Conservation (phyloP, 2,113 vertebrate species). For the Lycocorax pyrrhopterus region DNA sequence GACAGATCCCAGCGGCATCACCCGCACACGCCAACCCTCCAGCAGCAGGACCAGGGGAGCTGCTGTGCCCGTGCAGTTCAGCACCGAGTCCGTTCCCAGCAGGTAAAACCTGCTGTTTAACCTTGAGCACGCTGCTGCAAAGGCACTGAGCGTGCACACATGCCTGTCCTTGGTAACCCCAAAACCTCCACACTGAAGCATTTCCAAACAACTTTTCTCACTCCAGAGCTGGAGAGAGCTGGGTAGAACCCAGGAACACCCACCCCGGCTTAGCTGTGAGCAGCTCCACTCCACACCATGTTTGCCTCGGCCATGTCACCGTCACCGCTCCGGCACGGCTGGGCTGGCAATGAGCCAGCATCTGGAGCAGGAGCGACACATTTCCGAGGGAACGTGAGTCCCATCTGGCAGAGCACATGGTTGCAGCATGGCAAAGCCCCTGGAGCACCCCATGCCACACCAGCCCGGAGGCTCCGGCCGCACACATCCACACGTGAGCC, state of each 20-base stretch:
- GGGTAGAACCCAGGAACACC: background rate
- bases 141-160: rapidly evolving
- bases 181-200: background rate
- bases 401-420: constrained; percentile 39
- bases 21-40: background rate
- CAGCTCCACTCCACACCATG: rapidly evolving
- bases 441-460: background rate
- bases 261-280: background rate
- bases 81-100: rapidly evolving
- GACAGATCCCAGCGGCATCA: background rate
- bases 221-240: background rate
- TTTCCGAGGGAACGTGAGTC: background rate
- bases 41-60: background rate
- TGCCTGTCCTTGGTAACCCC: background rate
- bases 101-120: background rate
- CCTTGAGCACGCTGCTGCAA: background rate
- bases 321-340: rapidly evolving
- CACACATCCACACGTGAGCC: background rate
- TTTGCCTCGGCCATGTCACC: rapidly evolving
- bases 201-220: background rate
- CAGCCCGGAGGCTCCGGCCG: rapidly evolving
- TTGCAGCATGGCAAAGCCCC: background rate
- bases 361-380: background rate
- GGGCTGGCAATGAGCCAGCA: background rate
- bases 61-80: background rate